phyloP scores from a whole-genome alignment of 2,888 invertebrate species.

The Ferrisia virgata region DNA sequence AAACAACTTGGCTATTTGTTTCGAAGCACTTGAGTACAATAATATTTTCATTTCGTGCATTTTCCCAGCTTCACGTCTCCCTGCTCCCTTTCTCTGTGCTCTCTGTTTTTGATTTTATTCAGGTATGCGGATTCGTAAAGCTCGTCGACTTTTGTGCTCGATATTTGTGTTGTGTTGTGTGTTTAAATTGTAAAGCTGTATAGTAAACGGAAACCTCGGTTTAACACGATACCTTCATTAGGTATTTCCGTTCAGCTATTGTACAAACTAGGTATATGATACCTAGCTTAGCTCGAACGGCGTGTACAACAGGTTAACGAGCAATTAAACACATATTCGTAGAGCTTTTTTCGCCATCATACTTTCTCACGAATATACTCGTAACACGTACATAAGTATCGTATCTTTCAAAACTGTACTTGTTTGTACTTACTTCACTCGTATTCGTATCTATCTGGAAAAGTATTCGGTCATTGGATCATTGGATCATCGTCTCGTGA shows the following conservation, averaged over 20 bases:
- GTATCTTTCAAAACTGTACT: too few species aligned
- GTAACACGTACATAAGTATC: background rate
- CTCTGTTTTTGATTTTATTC: background rate
- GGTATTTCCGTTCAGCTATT: background rate
- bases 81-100: background rate
- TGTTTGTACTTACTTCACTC: too few species aligned
- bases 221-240: constrained; percentile 9
- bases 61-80: background rate
- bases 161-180: too few species aligned
- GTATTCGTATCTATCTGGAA: too few species aligned
- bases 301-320: constrained; percentile 11
- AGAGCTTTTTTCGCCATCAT: background rate
- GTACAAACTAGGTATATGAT: too few species aligned
- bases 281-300: background rate
- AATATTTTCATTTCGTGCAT: too few species aligned
- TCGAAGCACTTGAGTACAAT: too few species aligned
- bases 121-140: background rate
- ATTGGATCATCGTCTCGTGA: too few species aligned
- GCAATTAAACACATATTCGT: constrained; percentile 38
- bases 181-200: background rate
- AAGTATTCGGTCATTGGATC: too few species aligned
- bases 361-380: constrained; percentile 27
- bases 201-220: constrained; percentile 1
- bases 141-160: background rate
- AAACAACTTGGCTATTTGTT: too few species aligned